These are phyloP conservation scores for Xiphorhynchus erythropygius DNA, from an alignment of 2,797 vertebrate genomes.

Conservation along the genomic window DNA sequence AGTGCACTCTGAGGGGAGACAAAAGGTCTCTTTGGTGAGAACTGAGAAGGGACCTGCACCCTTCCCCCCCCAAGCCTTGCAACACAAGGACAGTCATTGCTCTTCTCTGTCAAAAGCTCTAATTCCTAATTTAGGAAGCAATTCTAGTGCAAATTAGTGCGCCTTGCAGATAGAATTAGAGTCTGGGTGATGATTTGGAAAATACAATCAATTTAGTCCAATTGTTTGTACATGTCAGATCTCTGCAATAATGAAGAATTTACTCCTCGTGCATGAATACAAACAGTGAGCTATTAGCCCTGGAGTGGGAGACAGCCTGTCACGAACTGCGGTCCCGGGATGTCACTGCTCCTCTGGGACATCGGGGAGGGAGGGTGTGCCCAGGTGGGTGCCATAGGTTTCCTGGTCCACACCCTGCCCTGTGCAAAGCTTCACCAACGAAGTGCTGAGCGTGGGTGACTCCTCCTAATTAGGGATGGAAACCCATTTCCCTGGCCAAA, in stretches of 20 bases:
- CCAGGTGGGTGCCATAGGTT: too few relatives aligned
- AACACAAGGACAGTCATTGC: neutral
- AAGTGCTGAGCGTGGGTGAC: neutral
- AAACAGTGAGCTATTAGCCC: constrained; percentile 57
- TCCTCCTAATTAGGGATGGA: neutral
- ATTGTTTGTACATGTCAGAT: constrained; percentile 72
- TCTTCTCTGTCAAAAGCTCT: constrained; percentile 44
- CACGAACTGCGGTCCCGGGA: neutral
- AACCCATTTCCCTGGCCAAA: neutral
- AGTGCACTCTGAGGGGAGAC: neutral
- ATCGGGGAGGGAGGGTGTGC: too few relatives aligned
- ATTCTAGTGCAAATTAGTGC: constrained; percentile 71
- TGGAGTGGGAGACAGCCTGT: neutral
- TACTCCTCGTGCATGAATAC: constrained; percentile 23
- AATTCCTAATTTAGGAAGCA: constrained; percentile 71
- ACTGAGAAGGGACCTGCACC: neutral
- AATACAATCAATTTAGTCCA: constrained; percentile 77
- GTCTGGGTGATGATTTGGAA: constrained; percentile 75
- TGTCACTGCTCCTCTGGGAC: neutral
- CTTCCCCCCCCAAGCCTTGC: neutral
- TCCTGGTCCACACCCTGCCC: neutral
- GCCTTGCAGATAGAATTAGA: constrained; percentile 76
- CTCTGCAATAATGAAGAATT: constrained; percentile 66
- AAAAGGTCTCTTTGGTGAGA: neutral
- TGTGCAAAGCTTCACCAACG: neutral